A percentile compares a stretch with the other conserved stretches of the same genome.
Conservation (phyloP, 2,888 invertebrate species). For the Balanococcus diminutus region DNA sequence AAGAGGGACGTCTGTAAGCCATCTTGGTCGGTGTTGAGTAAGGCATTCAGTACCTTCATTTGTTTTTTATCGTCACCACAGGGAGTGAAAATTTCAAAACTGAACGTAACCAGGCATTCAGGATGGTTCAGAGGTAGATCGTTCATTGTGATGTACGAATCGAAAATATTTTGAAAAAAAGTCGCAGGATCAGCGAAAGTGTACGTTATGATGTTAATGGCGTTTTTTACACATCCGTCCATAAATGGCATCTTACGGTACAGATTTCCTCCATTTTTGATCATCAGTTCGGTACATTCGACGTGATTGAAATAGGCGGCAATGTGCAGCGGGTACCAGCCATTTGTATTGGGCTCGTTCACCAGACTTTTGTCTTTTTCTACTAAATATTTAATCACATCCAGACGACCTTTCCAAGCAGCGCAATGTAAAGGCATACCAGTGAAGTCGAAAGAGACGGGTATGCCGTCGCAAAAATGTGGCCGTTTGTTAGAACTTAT, state of each 20-base stretch:
- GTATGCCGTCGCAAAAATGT: slow-evolving; percentile 58
- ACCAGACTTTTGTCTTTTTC: slow-evolving; percentile 62
- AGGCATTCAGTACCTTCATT: slow-evolving; percentile 66
- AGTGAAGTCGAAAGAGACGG: slow-evolving; percentile 58
- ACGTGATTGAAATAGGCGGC: slow-evolving; percentile 68
- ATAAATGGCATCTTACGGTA: slow-evolving; percentile 59
- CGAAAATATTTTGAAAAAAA: slow-evolving; percentile 65
- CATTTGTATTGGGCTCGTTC: slow-evolving; percentile 57
- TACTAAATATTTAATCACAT: slow-evolving; percentile 57
- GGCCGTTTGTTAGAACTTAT: slow-evolving; percentile 58
- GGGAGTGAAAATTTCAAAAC: slow-evolving; percentile 63
- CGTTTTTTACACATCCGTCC: slow-evolving; percentile 64
- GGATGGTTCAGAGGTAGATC: slow-evolving; percentile 63
- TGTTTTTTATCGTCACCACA: slow-evolving; percentile 61
- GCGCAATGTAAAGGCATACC: slow-evolving; percentile 59
- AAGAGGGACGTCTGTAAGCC: slow-evolving; percentile 64
- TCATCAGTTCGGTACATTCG: slow-evolving; percentile 65
- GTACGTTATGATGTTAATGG: slow-evolving; percentile 66
- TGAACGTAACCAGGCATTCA: slow-evolving; percentile 64
- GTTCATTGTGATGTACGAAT: slow-evolving; percentile 65
- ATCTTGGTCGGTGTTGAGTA: slow-evolving; percentile 66
- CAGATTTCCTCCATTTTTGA: slow-evolving; percentile 59
- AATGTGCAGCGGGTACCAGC: slow-evolving; percentile 62
- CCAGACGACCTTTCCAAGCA: slow-evolving; percentile 58
- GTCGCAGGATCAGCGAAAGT: slow-evolving; percentile 66